These are phyloP conservation scores for Tricholauxania praeusta DNA, from an alignment of 2,888 invertebrate species.

Conservation along the genomic window DNA sequence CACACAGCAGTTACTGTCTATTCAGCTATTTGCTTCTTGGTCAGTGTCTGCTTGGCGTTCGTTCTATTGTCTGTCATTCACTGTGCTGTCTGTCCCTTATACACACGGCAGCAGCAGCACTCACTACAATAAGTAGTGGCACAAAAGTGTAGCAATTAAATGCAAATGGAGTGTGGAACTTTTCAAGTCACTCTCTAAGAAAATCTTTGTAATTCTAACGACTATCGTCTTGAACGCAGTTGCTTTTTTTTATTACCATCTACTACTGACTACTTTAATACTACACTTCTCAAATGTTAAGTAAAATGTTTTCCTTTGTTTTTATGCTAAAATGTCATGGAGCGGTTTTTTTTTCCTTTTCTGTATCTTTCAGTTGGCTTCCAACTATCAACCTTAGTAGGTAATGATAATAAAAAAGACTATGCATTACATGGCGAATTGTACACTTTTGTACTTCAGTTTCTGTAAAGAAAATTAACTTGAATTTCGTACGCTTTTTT, in stretches of 20 bases:
- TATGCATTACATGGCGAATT: slow-evolving; percentile 4
- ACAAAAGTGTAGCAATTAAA: slow-evolving; percentile 53
- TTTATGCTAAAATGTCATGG: not conserved
- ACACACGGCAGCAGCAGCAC: no score
- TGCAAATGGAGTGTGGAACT: slow-evolving; percentile 60
- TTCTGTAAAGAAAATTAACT: slow-evolving; percentile 1
- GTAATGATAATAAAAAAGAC: slow-evolving; percentile 6
- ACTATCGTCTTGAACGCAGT: no score
- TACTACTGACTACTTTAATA: not conserved
- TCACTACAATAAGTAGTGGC: no score
- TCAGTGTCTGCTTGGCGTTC: no score
- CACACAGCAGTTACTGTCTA: no score
- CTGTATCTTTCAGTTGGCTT: not conserved
- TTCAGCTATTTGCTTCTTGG: no score
- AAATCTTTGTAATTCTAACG: not conserved
- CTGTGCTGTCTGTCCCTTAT: no score
- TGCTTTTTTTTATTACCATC: not conserved
- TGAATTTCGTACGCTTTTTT: no score
- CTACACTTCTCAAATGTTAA: not conserved
- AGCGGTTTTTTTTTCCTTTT: not conserved
- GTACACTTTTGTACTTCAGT: not conserved
- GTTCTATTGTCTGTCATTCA: no score
- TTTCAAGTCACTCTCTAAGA: slow-evolving; percentile 24
- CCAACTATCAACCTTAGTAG: not conserved
- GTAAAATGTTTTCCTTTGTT: not conserved